phyloP scores from a whole-genome alignment of 2,797 vertebrate genomes.

The Poecilia picta region DNA sequence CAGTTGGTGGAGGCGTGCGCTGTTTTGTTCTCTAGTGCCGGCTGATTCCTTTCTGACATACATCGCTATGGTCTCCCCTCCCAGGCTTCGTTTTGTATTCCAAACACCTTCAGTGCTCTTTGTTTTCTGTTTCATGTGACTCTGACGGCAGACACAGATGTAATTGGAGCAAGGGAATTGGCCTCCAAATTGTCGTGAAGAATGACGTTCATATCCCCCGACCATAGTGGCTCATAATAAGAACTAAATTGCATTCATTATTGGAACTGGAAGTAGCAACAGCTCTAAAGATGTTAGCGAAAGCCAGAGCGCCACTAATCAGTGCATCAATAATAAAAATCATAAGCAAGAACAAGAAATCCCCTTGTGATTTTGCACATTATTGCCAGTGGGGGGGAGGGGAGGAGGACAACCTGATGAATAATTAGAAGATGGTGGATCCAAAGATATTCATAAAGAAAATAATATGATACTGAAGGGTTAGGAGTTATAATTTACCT shows the following conservation, averaged over 20 bases:
- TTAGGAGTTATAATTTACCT: not conserved
- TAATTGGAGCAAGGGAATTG: conserved; percentile 17
- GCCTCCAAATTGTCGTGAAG: conserved; percentile 42
- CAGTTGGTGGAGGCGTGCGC: not conserved
- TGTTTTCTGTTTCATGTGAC: conserved; percentile 6
- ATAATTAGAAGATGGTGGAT: conserved; percentile 16
- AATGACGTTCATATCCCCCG: conserved; percentile 50
- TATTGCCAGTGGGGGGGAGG: conserved; percentile 8
- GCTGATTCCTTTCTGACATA: not conserved
- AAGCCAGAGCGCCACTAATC: conserved; percentile 59
- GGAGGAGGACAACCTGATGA: conserved; percentile 18
- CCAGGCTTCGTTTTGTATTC: conserved; percentile 1
- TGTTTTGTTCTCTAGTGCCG: not conserved
- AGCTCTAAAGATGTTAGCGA: conserved; percentile 55
- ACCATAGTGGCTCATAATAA: conserved; percentile 51
- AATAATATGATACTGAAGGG: not conserved
- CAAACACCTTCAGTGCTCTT: not conserved
- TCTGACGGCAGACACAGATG: not conserved
- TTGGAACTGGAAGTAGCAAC: conserved; percentile 49
- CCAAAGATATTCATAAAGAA: conserved; percentile 21
- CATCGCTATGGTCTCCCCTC: not conserved
- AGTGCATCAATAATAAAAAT: conserved; percentile 70
- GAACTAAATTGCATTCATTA: conserved; percentile 60
- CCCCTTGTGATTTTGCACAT: conserved; percentile 32
- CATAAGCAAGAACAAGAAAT: conserved; percentile 56